Base-by-base conservation (phyloP, 2,113 vertebrate genomes). In the Pluvianellus socialis region DNA sequence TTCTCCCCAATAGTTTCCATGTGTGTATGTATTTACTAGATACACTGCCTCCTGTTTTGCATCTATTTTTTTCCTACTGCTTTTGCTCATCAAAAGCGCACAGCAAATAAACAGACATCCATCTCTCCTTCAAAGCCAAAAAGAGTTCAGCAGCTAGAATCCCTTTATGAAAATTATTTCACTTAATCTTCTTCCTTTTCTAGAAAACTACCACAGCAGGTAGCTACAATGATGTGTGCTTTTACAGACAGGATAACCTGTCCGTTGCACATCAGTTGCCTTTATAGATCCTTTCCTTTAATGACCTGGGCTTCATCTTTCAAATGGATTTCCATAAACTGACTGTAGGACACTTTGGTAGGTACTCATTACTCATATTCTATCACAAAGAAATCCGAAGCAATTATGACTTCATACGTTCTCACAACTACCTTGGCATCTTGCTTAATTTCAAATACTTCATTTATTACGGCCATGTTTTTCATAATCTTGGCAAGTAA, bases 71-170 rank as follows among this genome's bases (percentile, higher is more conserved):
- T 79, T 58, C 47, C 73, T 73, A 77, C 68, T 94, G 84, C 73
- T 73, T 91, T 70, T 50, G 50, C 82, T 93, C 71, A 96, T 88
- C 87, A 58, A 28, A 95, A 88, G 44, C 35, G 17, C 27, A 90
- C 67, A 93, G 66, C 62, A 82, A 90, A 91, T 72, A 96, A 95
- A 93, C 58, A 96, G 68, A 62, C 52, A 92, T 70, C 47, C 15
- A 76, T 56, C 27, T 86, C 53, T 86, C 27, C 53, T 93, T 88
- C 90, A 96, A 93, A 95, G 79, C 17, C 79, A 92, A 32, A 73
- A 85, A 52, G 24, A 88, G n/a, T 90, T 95, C 85, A 90, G 92
- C 45, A 76, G 71, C 62, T 90, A 94, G 53, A 96, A 95, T 76
- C 21, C 71, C 62, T 77, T 85, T 91, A 80, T 83, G 35, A 76